Evolutionary conservation across 2,888 invertebrate genomes (phyloP).

Genomic region (Philereme vetulata): DNA sequence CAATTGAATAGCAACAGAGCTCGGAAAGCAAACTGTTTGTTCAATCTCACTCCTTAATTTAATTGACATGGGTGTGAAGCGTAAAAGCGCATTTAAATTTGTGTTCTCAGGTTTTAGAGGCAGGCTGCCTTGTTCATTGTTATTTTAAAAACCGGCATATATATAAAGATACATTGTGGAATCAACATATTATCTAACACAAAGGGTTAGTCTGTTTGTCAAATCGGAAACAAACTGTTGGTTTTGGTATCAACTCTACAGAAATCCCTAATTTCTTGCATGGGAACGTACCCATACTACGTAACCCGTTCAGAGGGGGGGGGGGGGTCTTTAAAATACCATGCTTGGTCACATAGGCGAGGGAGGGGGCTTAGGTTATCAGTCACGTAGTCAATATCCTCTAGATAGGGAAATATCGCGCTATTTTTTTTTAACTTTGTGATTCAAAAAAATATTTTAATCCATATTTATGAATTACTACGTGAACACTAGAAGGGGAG

Average conservation of each 20-base stretch:
- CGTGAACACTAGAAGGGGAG: too few relatives aligned
- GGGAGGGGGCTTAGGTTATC: too few relatives aligned
- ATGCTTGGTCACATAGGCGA: too few relatives aligned
- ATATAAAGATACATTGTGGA: constrained; percentile 9
- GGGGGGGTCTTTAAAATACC: too few relatives aligned
- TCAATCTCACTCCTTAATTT: constrained; percentile 29
- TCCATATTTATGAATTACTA: too few relatives aligned
- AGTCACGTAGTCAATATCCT: too few relatives aligned
- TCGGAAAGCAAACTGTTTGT: constrained; percentile 28
- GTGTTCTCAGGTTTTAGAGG: constrained; percentile 25
- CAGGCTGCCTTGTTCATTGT: constrained; percentile 17
- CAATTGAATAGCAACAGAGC: constrained; percentile 32
- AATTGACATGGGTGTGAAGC: constrained; percentile 34
- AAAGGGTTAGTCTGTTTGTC: not conserved
- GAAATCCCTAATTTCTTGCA: too few relatives aligned
- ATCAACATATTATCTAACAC: constrained; percentile 2
- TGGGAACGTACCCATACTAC: too few relatives aligned
- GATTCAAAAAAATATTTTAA: too few relatives aligned
- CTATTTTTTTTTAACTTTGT: too few relatives aligned
- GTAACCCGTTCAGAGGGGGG: too few relatives aligned
- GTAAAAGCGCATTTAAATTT: constrained; percentile 19
- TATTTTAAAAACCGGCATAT: not conserved
- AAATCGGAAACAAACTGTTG: not conserved
- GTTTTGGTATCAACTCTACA: not conserved
- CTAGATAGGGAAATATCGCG: too few relatives aligned